Evolutionary conservation across 2,113 vertebrate genomes (phyloP).

Genomic region (Lynx canadensis): DNA sequence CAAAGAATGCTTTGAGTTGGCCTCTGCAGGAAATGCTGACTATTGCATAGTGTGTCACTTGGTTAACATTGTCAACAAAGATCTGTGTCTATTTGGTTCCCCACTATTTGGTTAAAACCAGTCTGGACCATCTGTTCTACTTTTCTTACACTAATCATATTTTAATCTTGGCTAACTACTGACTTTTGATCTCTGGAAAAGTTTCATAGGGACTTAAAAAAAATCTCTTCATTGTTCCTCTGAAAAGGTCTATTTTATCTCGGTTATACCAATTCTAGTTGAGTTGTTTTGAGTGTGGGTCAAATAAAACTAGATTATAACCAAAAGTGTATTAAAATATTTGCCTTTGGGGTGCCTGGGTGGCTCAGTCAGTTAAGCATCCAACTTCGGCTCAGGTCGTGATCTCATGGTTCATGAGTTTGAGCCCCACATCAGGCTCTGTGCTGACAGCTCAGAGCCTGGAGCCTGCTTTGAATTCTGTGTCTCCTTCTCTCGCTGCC

Average conservation of each 20-base stretch:
- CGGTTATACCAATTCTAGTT: neutral
- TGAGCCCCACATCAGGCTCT: too few relatives aligned
- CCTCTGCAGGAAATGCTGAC: neutral
- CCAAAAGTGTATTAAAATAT: neutral
- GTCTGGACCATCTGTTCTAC: neutral
- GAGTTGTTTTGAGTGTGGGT: conserved; percentile 53
- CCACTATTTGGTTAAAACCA: conserved; percentile 23
- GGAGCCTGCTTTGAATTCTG: too few relatives aligned
- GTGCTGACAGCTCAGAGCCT: too few relatives aligned
- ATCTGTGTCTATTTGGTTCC: neutral
- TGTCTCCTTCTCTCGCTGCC: too few relatives aligned
- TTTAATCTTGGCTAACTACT: conserved; percentile 41
- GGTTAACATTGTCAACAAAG: neutral
- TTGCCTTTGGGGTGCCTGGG: too few relatives aligned
- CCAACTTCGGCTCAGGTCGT: too few relatives aligned
- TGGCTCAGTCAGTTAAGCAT: too few relatives aligned
- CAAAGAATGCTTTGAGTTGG: neutral
- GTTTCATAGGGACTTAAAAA: neutral
- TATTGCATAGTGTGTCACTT: neutral
- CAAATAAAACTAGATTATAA: conserved; percentile 49
- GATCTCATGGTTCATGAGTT: too few relatives aligned
- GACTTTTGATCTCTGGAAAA: conserved; percentile 36
- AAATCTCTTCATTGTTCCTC: neutral
- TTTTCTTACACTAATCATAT: conserved; percentile 27
- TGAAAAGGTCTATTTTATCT: conserved; percentile 54